These are phyloP conservation scores for Ameiurus melas DNA, from an alignment of 2,113 vertebrate species.

Conservation along the genomic window DNA sequence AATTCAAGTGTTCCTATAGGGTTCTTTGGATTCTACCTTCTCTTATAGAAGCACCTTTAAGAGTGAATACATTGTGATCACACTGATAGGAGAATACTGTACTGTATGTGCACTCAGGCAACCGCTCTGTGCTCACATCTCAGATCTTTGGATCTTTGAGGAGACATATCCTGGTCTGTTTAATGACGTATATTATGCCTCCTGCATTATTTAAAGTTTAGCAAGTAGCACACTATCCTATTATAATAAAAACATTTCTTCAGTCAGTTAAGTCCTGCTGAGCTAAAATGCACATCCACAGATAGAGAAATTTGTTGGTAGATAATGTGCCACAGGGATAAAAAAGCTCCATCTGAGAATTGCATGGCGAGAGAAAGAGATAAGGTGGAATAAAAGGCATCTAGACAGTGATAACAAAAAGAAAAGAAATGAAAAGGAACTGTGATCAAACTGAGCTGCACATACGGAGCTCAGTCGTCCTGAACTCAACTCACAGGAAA, in stretches of 20 bases:
- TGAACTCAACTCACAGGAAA: conserved; percentile 42
- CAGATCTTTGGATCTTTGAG: conserved; percentile 1
- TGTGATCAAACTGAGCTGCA: conserved; percentile 32
- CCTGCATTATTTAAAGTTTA: conserved; percentile 50
- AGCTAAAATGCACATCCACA: conserved; percentile 6
- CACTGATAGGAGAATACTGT: background rate
- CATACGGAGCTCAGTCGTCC: conserved; percentile 36
- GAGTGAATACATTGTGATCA: background rate
- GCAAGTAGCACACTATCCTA: conserved; percentile 3
- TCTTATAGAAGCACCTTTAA: background rate
- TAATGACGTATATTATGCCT: conserved; percentile 43
- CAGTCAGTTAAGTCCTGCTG: conserved; percentile 25
- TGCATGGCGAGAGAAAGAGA: conserved; percentile 24
- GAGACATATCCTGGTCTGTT: conserved; percentile 39
- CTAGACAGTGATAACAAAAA: conserved; percentile 25
- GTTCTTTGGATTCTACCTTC: background rate
- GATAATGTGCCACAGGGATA: conserved; percentile 22
- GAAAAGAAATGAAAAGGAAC: conserved; percentile 5
- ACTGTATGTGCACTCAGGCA: background rate
- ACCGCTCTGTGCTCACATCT: conserved; percentile 13
- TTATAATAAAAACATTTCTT: conserved; percentile 34
- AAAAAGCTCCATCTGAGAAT: conserved; percentile 33
- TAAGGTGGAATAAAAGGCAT: conserved; percentile 12
- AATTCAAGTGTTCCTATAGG: background rate
- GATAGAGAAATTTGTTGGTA: conserved; percentile 26